These are phyloP conservation scores for Sebastes taczanowskii DNA, from an alignment of 2,797 vertebrate species.

Conservation along the genomic window DNA sequence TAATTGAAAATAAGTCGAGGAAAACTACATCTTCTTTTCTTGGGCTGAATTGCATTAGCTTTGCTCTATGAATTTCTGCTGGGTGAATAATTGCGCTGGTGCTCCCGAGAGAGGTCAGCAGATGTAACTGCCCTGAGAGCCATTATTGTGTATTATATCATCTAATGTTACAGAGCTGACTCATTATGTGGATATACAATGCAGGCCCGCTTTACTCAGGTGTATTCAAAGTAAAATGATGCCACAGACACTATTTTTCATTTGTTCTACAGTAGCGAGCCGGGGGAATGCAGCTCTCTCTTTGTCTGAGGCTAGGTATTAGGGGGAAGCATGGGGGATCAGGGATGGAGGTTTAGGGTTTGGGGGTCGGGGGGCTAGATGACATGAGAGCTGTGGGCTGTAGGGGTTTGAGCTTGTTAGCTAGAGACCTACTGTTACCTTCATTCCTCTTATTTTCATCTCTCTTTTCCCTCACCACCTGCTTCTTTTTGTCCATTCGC, in stretches of 20 bases:
- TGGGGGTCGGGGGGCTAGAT: slow-evolving; percentile 2
- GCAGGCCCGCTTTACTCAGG: slow-evolving; percentile 37
- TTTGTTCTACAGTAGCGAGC: not conserved
- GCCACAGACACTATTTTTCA: slow-evolving; percentile 1
- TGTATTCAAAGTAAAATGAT: slow-evolving; percentile 54
- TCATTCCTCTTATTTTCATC: not conserved
- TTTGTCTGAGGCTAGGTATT: not conserved
- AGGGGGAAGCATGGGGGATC: not conserved
- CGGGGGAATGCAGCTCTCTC: slow-evolving; percentile 5
- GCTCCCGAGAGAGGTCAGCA: slow-evolving; percentile 71
- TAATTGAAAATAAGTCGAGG: slow-evolving; percentile 61
- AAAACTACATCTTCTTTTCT: slow-evolving; percentile 56
- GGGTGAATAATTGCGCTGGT: slow-evolving; percentile 69
- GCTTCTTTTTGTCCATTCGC: not conserved
- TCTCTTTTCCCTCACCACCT: slow-evolving; percentile 1
- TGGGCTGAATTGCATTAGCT: slow-evolving; percentile 57
- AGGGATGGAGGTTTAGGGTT: not conserved
- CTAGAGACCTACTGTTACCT: slow-evolving; percentile 29
- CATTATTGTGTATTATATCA: slow-evolving; percentile 71
- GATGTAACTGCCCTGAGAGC: slow-evolving; percentile 67
- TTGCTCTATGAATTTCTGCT: slow-evolving; percentile 64
- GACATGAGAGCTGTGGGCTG: slow-evolving; percentile 25
- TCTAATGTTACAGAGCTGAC: slow-evolving; percentile 65
- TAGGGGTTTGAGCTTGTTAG: slow-evolving; percentile 46
- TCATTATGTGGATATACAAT: slow-evolving; percentile 53